Conservation (phyloP, 2,888 invertebrate species). For the Ormia ochracea region DNA sequence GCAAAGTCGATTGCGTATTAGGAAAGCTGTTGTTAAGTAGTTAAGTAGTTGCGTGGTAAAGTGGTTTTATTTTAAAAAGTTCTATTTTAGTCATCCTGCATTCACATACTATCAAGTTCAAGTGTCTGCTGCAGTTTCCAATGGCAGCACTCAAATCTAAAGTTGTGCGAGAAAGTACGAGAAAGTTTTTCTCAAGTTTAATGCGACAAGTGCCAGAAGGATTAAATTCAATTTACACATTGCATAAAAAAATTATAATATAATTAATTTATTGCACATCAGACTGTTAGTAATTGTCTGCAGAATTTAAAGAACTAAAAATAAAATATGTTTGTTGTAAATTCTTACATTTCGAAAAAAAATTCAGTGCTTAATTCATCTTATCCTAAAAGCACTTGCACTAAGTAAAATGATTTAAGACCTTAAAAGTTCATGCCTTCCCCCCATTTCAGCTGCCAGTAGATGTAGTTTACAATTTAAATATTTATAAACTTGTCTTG, state of each 20-base stretch:
- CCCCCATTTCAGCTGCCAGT: too few relatives aligned
- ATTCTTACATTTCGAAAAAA: too few relatives aligned
- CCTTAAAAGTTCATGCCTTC: too few relatives aligned
- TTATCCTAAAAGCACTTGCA: too few relatives aligned
- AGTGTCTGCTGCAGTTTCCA: background rate
- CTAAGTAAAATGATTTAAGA: too few relatives aligned
- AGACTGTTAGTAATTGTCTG: too few relatives aligned
- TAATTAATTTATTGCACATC: too few relatives aligned
- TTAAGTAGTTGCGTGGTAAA: too few relatives aligned
- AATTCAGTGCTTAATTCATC: too few relatives aligned
- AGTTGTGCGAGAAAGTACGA: slow-evolving; percentile 27
- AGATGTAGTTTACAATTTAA: too few relatives aligned
- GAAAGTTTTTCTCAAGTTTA: slow-evolving; percentile 30
- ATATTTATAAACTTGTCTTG: background rate
- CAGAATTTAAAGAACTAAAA: too few relatives aligned
- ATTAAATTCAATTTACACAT: slow-evolving; percentile 11
- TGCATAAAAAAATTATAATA: background rate
- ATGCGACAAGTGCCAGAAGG: slow-evolving; percentile 17
- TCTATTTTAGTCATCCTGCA: background rate
- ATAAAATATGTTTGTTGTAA: too few relatives aligned
- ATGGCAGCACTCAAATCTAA: slow-evolving; percentile 26
- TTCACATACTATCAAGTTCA: background rate
- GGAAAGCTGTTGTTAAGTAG: background rate
- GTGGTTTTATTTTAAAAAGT: background rate
- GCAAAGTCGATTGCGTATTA: background rate